Percentiles rank a stretch among this genome's conserved stretches.
phyloP scores from a whole-genome alignment of 2,888 invertebrate species.

The Meganola albula region DNA sequence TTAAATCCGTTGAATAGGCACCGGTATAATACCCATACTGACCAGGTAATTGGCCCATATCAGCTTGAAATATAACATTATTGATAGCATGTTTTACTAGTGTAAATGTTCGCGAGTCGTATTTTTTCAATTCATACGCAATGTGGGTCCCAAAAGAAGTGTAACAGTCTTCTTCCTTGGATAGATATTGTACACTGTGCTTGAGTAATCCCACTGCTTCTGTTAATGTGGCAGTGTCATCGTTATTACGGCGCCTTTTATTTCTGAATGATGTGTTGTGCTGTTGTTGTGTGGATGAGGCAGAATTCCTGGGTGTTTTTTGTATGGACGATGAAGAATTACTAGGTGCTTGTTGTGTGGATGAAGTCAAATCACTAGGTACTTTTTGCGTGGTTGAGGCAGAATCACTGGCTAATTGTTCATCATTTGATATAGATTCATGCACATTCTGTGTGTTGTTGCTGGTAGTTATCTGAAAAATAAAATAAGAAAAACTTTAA shows the following conservation, averaged over 20 bases:
- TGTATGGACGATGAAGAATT: slow-evolving; percentile 3
- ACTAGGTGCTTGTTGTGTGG: slow-evolving; percentile 5
- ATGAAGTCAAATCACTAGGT: slow-evolving; percentile 2
- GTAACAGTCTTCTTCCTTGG: slow-evolving; percentile 17
- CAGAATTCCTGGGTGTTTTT: slow-evolving; percentile 2
- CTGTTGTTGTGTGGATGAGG: not conserved
- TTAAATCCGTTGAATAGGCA: slow-evolving; percentile 15
- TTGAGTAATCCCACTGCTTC: slow-evolving; percentile 1
- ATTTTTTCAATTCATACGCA: slow-evolving; percentile 19
- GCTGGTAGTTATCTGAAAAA: slow-evolving; percentile 15
- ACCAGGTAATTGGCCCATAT: slow-evolving; percentile 16
- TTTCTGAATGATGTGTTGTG: slow-evolving; percentile 1
- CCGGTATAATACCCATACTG: slow-evolving; percentile 15
- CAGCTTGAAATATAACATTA: slow-evolving; percentile 20
- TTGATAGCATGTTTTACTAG: slow-evolving; percentile 17
- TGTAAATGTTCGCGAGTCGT: slow-evolving; percentile 13
- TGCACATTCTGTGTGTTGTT: slow-evolving; percentile 12
- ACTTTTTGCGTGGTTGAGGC: slow-evolving; percentile 3
- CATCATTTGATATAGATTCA: slow-evolving; percentile 8
- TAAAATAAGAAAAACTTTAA: slow-evolving; percentile 8
- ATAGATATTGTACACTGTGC: slow-evolving; percentile 4
- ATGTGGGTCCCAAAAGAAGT: slow-evolving; percentile 21
- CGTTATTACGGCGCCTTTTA: slow-evolving; percentile 1
- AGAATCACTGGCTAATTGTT: slow-evolving; percentile 1
- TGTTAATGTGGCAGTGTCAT: not conserved